A percentile compares a stretch with the other conserved stretches of the same genome.
phyloP scores from a whole-genome alignment of 1,140 invertebrate genomes.

The Caenorhabditis tropicalis region DNA sequence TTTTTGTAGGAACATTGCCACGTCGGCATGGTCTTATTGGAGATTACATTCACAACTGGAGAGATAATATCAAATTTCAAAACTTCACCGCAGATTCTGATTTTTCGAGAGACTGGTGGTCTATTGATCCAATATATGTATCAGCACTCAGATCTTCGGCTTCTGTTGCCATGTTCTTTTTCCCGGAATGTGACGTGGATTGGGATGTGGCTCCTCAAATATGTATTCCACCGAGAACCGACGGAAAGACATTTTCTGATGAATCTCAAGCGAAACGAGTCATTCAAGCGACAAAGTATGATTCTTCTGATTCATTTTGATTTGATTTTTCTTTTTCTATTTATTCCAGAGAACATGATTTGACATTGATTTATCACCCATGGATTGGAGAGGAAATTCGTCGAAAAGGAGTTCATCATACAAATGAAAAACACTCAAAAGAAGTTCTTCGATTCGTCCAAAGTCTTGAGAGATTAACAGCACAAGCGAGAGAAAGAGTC shows the following conservation, averaged over 20 bases:
- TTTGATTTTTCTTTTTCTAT: neutral
- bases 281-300: conserved; percentile 46
- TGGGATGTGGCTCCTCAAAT: conserved; percentile 27
- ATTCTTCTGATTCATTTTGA: no score
- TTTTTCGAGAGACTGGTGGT: conserved; percentile 51
- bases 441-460: conserved; percentile 44
- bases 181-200: conserved; percentile 54
- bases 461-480: conserved; percentile 39
- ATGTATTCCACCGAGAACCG: conserved; percentile 40
- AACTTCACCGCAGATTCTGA: conserved; percentile 44
- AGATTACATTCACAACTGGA: conserved; percentile 46
- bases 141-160: conserved; percentile 25
- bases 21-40: conserved; percentile 48
- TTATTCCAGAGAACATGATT: conserved; percentile 45
- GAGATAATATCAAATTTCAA: conserved; percentile 36
- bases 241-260: conserved; percentile 40
- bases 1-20: conserved; percentile 51
- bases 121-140: conserved; percentile 35
- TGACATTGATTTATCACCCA: conserved; percentile 46
- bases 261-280: conserved; percentile 46
- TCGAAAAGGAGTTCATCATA: conserved; percentile 21
- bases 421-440: conserved; percentile 36
- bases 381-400: conserved; percentile 47
- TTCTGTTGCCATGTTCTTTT: conserved; percentile 51
- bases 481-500: conserved; percentile 41